Percentiles rank a stretch among this genome's conserved stretches.
phyloP scores from a whole-genome alignment of 2,888 invertebrate species.

The Callimorpha dominula region DNA sequence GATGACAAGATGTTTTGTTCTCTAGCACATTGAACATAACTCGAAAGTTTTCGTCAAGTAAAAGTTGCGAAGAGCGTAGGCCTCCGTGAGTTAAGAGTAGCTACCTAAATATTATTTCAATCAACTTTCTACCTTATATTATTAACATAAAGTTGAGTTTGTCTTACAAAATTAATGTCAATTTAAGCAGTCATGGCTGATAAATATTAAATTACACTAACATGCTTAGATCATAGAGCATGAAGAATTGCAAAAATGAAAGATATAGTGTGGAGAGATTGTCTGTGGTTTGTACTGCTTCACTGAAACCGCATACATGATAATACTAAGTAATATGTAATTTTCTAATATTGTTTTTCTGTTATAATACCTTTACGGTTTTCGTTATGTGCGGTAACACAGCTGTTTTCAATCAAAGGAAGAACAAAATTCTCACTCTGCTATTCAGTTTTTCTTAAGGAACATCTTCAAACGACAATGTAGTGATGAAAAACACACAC shows the following conservation, averaged over 20 bases:
- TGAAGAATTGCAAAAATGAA: constrained; percentile 29
- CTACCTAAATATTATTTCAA: constrained; percentile 30
- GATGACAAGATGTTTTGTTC: constrained; percentile 13
- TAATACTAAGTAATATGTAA: constrained; percentile 10
- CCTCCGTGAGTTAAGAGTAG: constrained; percentile 46
- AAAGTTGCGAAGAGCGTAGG: constrained; percentile 48
- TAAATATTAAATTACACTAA: constrained; percentile 49
- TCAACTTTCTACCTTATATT: constrained; percentile 29
- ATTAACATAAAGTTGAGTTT: constrained; percentile 29
- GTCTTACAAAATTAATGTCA: constrained; percentile 25
- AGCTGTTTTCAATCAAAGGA: neutral
- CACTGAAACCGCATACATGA: constrained; percentile 16
- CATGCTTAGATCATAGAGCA: constrained; percentile 34
- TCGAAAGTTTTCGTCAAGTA: constrained; percentile 52
- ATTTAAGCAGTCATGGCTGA: constrained; percentile 47
- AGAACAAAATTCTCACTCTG: neutral
- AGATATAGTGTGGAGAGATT: constrained; percentile 29
- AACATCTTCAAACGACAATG: neutral
- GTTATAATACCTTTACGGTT: neutral
- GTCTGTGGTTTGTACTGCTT: constrained; percentile 24
- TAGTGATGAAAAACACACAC: too few species aligned
- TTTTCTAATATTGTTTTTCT: constrained; percentile 7
- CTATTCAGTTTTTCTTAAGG: neutral
- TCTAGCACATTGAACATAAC: constrained; percentile 24
- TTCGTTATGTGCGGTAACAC: neutral